Conservation (phyloP, 2,888 invertebrate genomes). For the Drosophila percnosoma region DNA sequence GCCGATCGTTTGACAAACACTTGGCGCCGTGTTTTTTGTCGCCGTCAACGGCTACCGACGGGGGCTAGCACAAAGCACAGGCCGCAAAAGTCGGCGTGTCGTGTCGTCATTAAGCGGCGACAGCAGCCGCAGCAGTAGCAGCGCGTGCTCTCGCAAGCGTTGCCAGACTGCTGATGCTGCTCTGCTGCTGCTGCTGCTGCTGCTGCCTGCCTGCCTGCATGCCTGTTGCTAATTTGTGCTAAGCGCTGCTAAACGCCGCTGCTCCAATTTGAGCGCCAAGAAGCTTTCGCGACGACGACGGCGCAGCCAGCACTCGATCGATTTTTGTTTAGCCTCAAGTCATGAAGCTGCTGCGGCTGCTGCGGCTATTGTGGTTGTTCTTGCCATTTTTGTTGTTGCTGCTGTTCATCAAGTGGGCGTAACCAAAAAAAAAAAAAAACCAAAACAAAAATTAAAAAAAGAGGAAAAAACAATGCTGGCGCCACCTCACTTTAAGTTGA, state of each 20-base stretch:
- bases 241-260: conserved; percentile 76
- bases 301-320: conserved; percentile 58
- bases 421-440: conserved; percentile 64
- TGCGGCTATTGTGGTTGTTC: conserved; percentile 27
- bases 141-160: conserved; percentile 64
- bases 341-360: conserved; percentile 46
- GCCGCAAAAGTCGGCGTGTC: conserved; percentile 29
- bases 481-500: conserved; percentile 80
- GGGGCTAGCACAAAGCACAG: conserved; percentile 21
- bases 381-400: conserved; percentile 17
- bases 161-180: conserved; percentile 44
- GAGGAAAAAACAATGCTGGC: conserved; percentile 74
- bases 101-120: conserved; percentile 69
- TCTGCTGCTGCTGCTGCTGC: conserved; percentile 1
- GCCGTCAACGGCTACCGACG: conserved; percentile 70
- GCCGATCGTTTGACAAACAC: conserved; percentile 81
- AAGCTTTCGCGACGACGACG: conserved; percentile 58
- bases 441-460: conserved; percentile 23
- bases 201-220: conserved; percentile 18
- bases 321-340: conserved; percentile 46
- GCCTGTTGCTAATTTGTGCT: conserved; percentile 72
- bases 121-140: background rate
- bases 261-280: conserved; percentile 77
- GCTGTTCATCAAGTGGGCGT: conserved; percentile 77
- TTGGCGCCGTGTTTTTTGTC: conserved; percentile 78